Evolutionary conservation across 2,797 vertebrate species (phyloP).

Genomic region (Hemitrygon akajei): DNA sequence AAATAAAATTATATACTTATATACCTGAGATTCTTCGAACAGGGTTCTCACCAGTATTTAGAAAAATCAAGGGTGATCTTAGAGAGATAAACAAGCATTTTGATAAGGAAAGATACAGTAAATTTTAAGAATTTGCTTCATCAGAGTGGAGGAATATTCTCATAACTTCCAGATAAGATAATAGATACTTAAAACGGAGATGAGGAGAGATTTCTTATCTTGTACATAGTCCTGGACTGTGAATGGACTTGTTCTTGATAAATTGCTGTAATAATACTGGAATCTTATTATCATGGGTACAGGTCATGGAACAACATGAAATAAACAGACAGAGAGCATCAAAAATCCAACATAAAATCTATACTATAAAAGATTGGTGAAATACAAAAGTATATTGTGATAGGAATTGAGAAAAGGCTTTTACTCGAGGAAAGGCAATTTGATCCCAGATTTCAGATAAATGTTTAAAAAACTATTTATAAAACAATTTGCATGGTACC

Average conservation of each 20-base stretch:
- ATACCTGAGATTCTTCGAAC: too few species aligned
- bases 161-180: too few species aligned
- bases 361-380: slow-evolving; percentile 10
- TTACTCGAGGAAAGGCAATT: neutral
- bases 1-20: too few species aligned
- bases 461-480: neutral
- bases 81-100: too few species aligned
- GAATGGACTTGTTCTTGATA: slow-evolving; percentile 11
- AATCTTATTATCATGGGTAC: slow-evolving; percentile 8
- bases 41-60: too few species aligned
- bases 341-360: neutral
- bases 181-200: too few species aligned
- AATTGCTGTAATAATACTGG: neutral
- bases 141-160: too few species aligned
- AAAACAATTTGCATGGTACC: neutral
- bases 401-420: neutral
- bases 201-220: neutral
- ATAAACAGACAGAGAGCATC: neutral
- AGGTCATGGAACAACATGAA: neutral
- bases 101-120: too few species aligned
- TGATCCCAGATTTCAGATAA: neutral
- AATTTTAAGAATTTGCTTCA: too few species aligned
- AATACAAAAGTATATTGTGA: neutral
- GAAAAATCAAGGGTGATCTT: too few species aligned
- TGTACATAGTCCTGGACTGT: neutral